Conservation (phyloP, 2,113 vertebrate genomes). For the Ciconia boyciana region DNA sequence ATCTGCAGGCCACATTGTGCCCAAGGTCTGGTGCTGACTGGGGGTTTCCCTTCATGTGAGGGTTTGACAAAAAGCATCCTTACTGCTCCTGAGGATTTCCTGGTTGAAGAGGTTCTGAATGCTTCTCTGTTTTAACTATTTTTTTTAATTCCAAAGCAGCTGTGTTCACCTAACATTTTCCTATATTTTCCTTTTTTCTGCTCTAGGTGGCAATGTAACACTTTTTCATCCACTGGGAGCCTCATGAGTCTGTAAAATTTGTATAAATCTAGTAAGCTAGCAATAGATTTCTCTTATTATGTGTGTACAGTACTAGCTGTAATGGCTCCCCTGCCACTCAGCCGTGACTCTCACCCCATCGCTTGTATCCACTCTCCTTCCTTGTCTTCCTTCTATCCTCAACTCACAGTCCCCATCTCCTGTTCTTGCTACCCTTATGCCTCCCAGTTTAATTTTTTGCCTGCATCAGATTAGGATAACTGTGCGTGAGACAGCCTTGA, state of each 20-base stretch:
- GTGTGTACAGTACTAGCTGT: neutral
- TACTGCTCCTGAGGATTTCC: neutral
- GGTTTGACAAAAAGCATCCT: neutral
- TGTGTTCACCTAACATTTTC: neutral
- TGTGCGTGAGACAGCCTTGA: neutral
- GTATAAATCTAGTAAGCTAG: neutral
- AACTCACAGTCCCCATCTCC: neutral
- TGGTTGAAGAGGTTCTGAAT: neutral
- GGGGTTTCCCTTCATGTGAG: neutral
- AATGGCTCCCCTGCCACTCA: slow-evolving; percentile 1
- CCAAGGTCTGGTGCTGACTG: neutral
- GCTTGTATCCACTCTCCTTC: neutral
- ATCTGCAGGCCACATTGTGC: neutral
- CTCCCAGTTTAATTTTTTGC: neutral
- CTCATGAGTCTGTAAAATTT: slow-evolving; percentile 21
- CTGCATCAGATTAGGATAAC: neutral
- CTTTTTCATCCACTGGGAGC: slow-evolving; percentile 8
- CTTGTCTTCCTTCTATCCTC: neutral
- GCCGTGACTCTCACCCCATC: neutral
- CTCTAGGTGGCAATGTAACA: slow-evolving; percentile 60
- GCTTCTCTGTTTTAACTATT: neutral
- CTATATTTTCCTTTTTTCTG: slow-evolving; percentile 20
- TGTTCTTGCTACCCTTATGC: neutral
- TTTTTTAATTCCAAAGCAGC: neutral
- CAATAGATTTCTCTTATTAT: neutral